These are phyloP conservation scores for Dreissena polymorpha DNA, from an alignment of 1,140 invertebrate species.

Conservation along the genomic window DNA sequence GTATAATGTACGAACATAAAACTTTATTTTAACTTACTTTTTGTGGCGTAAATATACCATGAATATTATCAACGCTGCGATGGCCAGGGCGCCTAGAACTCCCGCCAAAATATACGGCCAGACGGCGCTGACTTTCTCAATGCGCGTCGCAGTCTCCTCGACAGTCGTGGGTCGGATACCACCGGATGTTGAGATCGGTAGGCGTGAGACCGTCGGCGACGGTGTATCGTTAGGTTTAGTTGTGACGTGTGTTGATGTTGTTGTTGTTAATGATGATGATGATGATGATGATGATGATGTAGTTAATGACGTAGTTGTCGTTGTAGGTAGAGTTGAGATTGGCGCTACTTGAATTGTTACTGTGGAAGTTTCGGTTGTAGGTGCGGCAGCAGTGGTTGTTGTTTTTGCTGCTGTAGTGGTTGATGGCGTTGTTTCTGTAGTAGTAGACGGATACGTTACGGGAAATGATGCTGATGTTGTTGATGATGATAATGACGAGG, in stretches of 20 bases:
- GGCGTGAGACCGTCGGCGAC: neutral
- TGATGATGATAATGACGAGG: neutral
- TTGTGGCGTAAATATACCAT: neutral
- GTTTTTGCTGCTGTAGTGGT: neutral
- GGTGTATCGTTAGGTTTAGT: neutral
- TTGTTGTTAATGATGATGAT: too few relatives aligned
- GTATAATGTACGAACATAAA: neutral
- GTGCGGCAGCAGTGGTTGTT: neutral
- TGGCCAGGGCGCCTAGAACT: neutral
- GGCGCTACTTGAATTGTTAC: neutral
- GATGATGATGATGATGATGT: neutral
- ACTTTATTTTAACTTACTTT: neutral
- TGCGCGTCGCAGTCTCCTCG: neutral
- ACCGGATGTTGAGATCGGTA: neutral
- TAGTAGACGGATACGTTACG: neutral
- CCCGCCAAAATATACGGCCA: neutral
- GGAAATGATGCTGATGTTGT: neutral
- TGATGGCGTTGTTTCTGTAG: neutral
- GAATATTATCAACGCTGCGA: neutral
- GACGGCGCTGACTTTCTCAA: neutral
- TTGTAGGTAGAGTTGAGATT: neutral
- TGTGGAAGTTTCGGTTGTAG: neutral
- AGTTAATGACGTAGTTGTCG: neutral
- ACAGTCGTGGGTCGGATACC: neutral
- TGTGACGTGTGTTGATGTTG: neutral